These are phyloP conservation scores for Drosophila heteroneura DNA, from an alignment of 2,888 invertebrate species.

Conservation along the genomic window DNA sequence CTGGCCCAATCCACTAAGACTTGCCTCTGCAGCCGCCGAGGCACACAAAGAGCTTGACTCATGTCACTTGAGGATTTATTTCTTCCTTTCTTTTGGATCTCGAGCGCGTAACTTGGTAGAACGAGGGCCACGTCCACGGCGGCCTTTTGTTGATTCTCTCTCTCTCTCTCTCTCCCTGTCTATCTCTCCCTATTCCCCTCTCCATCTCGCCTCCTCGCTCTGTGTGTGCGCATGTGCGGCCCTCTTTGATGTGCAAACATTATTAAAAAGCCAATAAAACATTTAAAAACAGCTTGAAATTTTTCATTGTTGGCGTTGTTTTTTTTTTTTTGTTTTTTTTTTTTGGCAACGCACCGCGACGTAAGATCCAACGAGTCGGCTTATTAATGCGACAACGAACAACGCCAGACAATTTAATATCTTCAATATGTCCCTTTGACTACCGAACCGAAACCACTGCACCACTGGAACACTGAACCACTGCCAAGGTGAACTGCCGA, in stretches of 20 bases:
- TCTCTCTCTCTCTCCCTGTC: neutral
- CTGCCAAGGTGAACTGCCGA: slow-evolving; percentile 30
- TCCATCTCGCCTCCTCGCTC: neutral
- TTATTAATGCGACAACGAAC: slow-evolving; percentile 78
- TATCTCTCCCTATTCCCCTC: neutral
- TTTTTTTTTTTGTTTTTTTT: slow-evolving; percentile 8
- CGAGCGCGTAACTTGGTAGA: slow-evolving; percentile 77
- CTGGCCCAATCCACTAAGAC: slow-evolving; percentile 33
- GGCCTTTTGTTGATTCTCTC: slow-evolving; percentile 20
- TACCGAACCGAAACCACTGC: slow-evolving; percentile 14
- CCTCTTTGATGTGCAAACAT: slow-evolving; percentile 78
- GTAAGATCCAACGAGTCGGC: slow-evolving; percentile 47
- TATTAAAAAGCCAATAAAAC: slow-evolving; percentile 81
- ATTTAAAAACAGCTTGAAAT: slow-evolving; percentile 82
- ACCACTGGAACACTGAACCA: slow-evolving; percentile 6
- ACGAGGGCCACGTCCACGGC: slow-evolving; percentile 24
- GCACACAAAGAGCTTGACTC: slow-evolving; percentile 74
- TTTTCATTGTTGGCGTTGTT: slow-evolving; percentile 74
- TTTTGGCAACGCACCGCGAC: slow-evolving; percentile 66
- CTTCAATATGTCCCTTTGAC: slow-evolving; percentile 69
- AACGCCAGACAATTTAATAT: slow-evolving; percentile 77
- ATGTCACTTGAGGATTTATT: slow-evolving; percentile 79
- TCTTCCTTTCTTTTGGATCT: slow-evolving; percentile 72
- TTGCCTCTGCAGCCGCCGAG: slow-evolving; percentile 34
- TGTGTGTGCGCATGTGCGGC: slow-evolving; percentile 64